These are phyloP conservation scores for Hozukius guyotensis DNA, from an alignment of 2,797 vertebrate species.

Conservation along the genomic window DNA sequence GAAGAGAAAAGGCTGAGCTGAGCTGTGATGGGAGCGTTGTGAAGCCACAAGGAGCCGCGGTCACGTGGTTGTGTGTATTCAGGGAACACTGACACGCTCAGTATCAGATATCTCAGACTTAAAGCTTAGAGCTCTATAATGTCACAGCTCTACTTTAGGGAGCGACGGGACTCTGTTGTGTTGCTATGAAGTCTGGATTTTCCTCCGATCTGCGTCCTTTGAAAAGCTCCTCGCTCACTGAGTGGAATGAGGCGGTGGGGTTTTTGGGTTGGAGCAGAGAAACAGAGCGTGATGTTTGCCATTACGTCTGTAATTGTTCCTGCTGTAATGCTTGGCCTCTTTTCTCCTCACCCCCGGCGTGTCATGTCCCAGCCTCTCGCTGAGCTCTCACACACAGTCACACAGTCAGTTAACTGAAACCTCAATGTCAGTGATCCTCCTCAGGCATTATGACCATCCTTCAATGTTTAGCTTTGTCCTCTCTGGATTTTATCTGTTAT, in stretches of 20 bases:
- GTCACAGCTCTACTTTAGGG: slow-evolving; percentile 29
- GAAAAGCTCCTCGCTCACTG: slow-evolving; percentile 22
- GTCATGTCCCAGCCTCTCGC: slow-evolving; percentile 15
- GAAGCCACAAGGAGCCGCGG: not conserved
- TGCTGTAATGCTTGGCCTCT: slow-evolving; percentile 51
- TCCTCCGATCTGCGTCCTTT: not conserved
- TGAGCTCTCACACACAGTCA: not conserved
- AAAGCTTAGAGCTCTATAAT: not conserved
- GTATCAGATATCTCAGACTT: slow-evolving; percentile 24
- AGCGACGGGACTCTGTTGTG: not conserved
- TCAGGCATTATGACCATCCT: not conserved
- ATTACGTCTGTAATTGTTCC: slow-evolving; percentile 57
- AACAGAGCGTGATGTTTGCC: slow-evolving; percentile 55
- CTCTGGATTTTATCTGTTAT: slow-evolving; percentile 23
- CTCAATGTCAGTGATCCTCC: slow-evolving; percentile 13
- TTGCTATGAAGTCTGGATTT: slow-evolving; percentile 17
- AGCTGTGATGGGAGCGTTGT: slow-evolving; percentile 23
- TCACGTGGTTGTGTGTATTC: slow-evolving; percentile 39
- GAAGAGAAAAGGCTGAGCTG: slow-evolving; percentile 14
- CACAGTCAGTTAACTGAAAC: slow-evolving; percentile 13
- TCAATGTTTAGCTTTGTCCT: slow-evolving; percentile 2
- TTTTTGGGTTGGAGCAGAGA: not conserved
- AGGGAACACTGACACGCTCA: slow-evolving; percentile 21
- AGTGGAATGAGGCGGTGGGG: slow-evolving; percentile 27
- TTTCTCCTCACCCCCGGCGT: slow-evolving; percentile 10